Conservation (phyloP, 2,888 invertebrate genomes). For the Serripes groenlandicus region DNA sequence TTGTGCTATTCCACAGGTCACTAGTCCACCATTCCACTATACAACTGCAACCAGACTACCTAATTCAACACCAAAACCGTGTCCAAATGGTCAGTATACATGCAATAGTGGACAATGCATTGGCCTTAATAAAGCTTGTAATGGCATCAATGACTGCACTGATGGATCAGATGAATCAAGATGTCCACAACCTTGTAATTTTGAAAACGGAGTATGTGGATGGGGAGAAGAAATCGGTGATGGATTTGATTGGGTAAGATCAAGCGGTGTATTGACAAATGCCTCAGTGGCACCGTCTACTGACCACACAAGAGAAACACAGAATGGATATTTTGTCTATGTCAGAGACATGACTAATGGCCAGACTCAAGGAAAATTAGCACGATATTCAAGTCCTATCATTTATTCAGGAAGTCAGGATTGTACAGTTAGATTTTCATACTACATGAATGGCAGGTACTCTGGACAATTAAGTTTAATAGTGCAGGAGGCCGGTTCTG, state of each 20-base stretch:
- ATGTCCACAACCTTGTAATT: conserved; percentile 79
- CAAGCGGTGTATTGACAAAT: conserved; percentile 64
- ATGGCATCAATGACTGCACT: conserved; percentile 79
- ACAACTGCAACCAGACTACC: conserved; percentile 51
- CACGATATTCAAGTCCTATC: conserved; percentile 73
- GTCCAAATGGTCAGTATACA: conserved; percentile 72
- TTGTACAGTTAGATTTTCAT: conserved; percentile 79
- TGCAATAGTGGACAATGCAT: conserved; percentile 76
- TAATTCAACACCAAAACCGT: conserved; percentile 53
- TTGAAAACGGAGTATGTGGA: conserved; percentile 83
- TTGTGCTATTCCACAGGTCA: conserved; percentile 72
- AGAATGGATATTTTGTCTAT: conserved; percentile 80
- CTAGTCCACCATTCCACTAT: conserved; percentile 53
- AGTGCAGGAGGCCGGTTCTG: conserved; percentile 62
- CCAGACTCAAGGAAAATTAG: conserved; percentile 63
- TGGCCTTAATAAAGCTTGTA: conserved; percentile 70
- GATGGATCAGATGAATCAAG: conserved; percentile 79
- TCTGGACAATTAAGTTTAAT: conserved; percentile 71
- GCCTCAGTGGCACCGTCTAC: conserved; percentile 71
- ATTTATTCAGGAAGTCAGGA: conserved; percentile 73
- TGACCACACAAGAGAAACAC: conserved; percentile 73
- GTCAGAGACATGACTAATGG: conserved; percentile 72
- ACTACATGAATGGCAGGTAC: conserved; percentile 74
- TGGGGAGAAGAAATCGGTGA: conserved; percentile 76
- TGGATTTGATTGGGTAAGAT: conserved; percentile 80